Evolutionary conservation across 2,113 vertebrate species (phyloP).

Genomic region (Callocephalon fimbriatum): DNA sequence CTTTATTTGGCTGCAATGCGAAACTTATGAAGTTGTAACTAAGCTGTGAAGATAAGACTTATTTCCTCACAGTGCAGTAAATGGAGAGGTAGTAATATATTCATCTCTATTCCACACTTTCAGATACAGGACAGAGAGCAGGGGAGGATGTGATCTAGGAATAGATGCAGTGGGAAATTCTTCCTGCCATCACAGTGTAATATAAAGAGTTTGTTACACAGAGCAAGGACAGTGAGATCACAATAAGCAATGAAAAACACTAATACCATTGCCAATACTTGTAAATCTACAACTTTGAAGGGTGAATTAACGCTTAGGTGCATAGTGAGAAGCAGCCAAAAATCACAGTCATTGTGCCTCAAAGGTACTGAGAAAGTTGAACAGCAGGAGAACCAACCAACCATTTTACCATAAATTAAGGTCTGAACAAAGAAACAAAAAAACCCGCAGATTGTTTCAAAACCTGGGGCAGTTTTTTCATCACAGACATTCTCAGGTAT

Average conservation of each 20-base stretch:
- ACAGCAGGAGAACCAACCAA: neutral
- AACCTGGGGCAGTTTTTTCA: neutral
- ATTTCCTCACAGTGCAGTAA: neutral
- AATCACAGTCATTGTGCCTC: neutral
- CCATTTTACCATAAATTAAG: neutral
- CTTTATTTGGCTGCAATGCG: neutral
- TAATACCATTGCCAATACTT: neutral
- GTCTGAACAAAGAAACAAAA: neutral
- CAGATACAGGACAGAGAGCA: neutral
- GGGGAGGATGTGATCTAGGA: rapidly evolving
- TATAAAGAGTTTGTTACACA: neutral
- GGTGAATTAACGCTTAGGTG: neutral
- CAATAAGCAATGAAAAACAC: neutral
- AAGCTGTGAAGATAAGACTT: neutral
- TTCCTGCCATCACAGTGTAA: neutral
- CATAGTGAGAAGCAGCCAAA: neutral
- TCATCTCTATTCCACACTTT: neutral
- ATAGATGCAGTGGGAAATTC: neutral
- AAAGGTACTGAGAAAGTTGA: neutral
- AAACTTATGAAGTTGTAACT: neutral
- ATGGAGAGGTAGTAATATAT: neutral
- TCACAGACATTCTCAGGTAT: neutral
- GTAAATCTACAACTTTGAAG: neutral
- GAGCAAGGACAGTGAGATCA: neutral
- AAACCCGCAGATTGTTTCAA: neutral